Conservation (phyloP, 2,113 vertebrate genomes). For the Seriola aureovittata region DNA sequence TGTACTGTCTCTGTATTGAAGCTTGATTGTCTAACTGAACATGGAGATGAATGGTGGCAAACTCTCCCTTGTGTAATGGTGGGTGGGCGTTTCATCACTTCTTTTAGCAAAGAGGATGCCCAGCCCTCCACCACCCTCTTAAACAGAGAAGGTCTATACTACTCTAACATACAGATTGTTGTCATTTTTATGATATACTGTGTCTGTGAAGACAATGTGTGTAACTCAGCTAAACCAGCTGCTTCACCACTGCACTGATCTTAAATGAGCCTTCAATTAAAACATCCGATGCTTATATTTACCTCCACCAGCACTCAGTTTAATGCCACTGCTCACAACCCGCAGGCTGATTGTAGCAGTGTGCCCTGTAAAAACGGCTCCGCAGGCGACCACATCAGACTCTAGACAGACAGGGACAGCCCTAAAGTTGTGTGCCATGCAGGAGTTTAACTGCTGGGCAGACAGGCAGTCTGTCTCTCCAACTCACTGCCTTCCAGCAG, state of each 20-base stretch:
- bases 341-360: constrained; percentile 39
- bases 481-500: constrained; percentile 42
- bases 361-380: constrained; percentile 44
- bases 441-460: constrained; percentile 50
- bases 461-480: constrained; percentile 38
- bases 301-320: constrained; percentile 27
- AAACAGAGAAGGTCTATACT: not conserved
- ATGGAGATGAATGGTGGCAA: not conserved
- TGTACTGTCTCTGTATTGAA: not conserved
- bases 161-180: not conserved
- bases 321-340: constrained; percentile 31
- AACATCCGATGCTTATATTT: constrained; percentile 48
- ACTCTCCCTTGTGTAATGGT: constrained; percentile 9
- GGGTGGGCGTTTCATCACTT: not conserved
- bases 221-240: not conserved
- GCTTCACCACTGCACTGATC: constrained; percentile 5
- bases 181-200: not conserved
- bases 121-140: not conserved
- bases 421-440: constrained; percentile 58
- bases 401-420: constrained; percentile 52
- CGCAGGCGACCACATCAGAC: constrained; percentile 68
- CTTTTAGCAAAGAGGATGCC: not conserved
- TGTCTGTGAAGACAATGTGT: not conserved
- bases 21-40: not conserved
- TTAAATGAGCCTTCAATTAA: constrained; percentile 41